phyloP scores from a whole-genome alignment of 2,113 vertebrate genomes.

The Ciconia boyciana region DNA sequence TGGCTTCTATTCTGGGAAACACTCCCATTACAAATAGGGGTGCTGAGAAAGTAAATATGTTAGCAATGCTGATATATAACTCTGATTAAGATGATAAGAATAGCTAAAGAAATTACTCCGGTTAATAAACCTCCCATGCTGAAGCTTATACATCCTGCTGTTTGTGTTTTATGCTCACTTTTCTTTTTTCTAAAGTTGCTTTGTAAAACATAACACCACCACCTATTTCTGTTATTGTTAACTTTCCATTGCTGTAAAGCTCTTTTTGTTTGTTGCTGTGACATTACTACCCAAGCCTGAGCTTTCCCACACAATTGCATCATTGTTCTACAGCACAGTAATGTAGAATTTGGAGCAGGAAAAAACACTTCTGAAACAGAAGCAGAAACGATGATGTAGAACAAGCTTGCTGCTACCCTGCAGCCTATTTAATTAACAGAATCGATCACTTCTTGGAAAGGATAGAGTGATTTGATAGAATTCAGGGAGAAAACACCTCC shows the following conservation, averaged over 20 bases:
- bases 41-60: not conserved
- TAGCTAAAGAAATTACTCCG: not conserved
- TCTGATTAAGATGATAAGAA: not conserved
- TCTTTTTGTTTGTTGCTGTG: not conserved
- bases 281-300: not conserved
- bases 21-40: not conserved
- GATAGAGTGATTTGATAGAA: not conserved
- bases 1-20: not conserved
- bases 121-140: not conserved
- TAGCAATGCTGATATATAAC: not conserved
- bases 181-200: not conserved
- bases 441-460: not conserved
- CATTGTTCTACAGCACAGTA: not conserved
- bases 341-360: not conserved
- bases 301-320: not conserved
- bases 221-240: not conserved
- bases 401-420: not conserved
- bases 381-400: not conserved
- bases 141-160: not conserved
- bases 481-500: not conserved
- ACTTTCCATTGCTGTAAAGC: not conserved
- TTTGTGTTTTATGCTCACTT: not conserved
- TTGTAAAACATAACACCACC: not conserved
- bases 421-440: conserved; percentile 29
- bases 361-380: not conserved